Conservation (phyloP, 2,888 invertebrate genomes). For the Sycophila texana region DNA sequence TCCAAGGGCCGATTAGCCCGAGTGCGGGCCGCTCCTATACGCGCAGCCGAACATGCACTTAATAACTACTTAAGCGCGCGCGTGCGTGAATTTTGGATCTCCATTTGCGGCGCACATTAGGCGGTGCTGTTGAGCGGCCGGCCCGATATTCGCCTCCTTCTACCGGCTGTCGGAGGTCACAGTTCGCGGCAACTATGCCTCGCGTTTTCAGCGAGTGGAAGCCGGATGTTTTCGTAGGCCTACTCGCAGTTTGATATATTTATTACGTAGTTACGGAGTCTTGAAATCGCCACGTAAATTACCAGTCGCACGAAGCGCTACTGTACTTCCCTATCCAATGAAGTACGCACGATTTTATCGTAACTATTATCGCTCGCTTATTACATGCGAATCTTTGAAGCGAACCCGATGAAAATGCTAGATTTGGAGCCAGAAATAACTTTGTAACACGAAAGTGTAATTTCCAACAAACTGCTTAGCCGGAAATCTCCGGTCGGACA, state of each 20-base stretch:
- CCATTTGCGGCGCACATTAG: conserved; percentile 1
- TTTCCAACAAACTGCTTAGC: no score
- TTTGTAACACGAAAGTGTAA: no score
- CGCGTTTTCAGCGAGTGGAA: background rate
- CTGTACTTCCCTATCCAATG: background rate
- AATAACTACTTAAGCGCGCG: conserved; percentile 20
- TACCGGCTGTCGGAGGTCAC: background rate
- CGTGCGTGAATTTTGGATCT: conserved; percentile 25
- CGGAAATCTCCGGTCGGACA: no score
- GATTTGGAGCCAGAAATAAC: no score
- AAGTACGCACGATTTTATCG: no score
- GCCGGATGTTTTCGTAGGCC: background rate
- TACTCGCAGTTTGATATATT: background rate
- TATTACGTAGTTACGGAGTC: conserved; percentile 1
- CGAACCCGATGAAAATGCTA: no score
- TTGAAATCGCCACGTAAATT: background rate
- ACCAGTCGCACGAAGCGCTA: background rate
- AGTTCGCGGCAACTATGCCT: no score
- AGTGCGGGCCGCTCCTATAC: background rate
- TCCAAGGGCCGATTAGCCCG: conserved; percentile 37
- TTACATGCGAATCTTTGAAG: no score
- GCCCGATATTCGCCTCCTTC: background rate
- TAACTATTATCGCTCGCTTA: no score
- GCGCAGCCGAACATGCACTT: conserved; percentile 9
- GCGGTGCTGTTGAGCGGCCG: conserved; percentile 10